Conservation (phyloP, 2,888 invertebrate genomes). For the Oligia latruncula region DNA sequence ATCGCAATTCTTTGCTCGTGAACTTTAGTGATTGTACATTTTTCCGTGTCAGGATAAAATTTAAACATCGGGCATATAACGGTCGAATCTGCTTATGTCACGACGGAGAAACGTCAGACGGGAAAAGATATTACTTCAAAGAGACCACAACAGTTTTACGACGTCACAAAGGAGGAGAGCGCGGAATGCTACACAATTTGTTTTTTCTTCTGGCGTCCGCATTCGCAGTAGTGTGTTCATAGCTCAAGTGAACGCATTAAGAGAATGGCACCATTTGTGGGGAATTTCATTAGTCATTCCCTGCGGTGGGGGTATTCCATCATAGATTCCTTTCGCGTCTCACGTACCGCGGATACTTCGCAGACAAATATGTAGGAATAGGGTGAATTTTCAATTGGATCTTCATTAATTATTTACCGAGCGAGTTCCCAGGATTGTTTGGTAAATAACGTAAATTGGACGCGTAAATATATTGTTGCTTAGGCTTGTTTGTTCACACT, state of each 20-base stretch:
- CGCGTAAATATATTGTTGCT: slow-evolving; percentile 62
- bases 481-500: slow-evolving; percentile 57
- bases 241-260: slow-evolving; percentile 75
- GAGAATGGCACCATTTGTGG: slow-evolving; percentile 78
- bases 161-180: slow-evolving; percentile 44
- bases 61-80: slow-evolving; percentile 58
- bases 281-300: slow-evolving; percentile 83
- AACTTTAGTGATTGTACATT: slow-evolving; percentile 57
- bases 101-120: slow-evolving; percentile 59
- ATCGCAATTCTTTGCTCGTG: slow-evolving; percentile 52
- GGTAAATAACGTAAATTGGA: slow-evolving; percentile 67
- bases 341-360: slow-evolving; percentile 73
- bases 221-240: slow-evolving; percentile 67
- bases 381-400: slow-evolving; percentile 76
- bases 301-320: slow-evolving; percentile 75
- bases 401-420: slow-evolving; percentile 74
- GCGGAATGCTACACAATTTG: slow-evolving; percentile 67
- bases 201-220: slow-evolving; percentile 60
- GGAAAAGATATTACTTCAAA: slow-evolving; percentile 62
- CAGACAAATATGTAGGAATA: slow-evolving; percentile 75
- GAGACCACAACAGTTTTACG: slow-evolving; percentile 59
- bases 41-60: slow-evolving; percentile 53
- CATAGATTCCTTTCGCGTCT: slow-evolving; percentile 77
- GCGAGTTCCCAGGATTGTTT: slow-evolving; percentile 67
- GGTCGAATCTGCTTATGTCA: slow-evolving; percentile 67